A percentile compares a stretch with the other conserved stretches of the same genome.
These are phyloP conservation scores for Butastur rufipennis DNA, from an alignment of 2,113 vertebrate species.

Conservation along the genomic window DNA sequence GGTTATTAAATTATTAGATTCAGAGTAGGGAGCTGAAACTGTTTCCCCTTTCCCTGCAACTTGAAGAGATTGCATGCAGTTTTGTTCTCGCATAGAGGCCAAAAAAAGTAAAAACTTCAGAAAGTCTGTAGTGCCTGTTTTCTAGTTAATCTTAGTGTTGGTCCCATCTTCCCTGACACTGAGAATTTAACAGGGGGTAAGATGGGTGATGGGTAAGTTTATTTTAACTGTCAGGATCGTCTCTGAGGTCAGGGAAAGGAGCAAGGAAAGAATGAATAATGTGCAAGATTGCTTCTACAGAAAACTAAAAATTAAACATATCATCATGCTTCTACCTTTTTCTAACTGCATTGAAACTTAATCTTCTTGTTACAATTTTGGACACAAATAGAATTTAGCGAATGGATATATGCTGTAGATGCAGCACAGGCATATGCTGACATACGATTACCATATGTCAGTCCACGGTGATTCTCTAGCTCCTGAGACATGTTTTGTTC, in stretches of 20 bases:
- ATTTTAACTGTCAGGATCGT: background rate
- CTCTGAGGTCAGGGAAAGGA: background rate
- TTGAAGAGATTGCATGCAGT: background rate
- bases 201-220: background rate
- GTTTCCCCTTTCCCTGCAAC: background rate
- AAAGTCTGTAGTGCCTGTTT: background rate
- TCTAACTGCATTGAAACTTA: background rate
- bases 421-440: slow-evolving; percentile 14
- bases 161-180: background rate
- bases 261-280: background rate
- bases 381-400: background rate
- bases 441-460: background rate
- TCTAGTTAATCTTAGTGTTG: background rate
- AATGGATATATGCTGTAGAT: background rate
- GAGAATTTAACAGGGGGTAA: background rate
- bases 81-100: background rate
- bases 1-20: background rate
- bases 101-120: background rate
- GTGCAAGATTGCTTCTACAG: background rate
- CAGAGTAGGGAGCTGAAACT: background rate
- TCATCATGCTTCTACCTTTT: background rate
- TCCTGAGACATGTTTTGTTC: background rate
- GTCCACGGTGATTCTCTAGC: background rate
- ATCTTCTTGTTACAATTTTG: background rate
- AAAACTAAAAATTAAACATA: background rate